phyloP scores from a whole-genome alignment of 2,113 vertebrate genomes.

The Pao palembangensis region DNA sequence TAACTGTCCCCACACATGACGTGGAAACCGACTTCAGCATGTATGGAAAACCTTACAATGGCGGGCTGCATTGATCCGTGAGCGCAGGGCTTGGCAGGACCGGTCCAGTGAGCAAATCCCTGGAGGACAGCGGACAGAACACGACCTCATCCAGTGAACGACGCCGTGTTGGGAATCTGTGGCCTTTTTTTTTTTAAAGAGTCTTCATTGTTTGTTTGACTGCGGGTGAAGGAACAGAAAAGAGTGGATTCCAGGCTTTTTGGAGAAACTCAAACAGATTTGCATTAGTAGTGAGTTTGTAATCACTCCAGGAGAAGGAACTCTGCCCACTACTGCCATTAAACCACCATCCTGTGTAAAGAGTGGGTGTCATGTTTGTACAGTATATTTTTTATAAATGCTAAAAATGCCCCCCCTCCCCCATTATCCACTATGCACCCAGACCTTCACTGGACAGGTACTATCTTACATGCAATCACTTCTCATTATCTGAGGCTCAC shows the following conservation, averaged over 20 bases:
- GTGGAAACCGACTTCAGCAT: slow-evolving; percentile 86
- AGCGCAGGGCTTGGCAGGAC: slow-evolving; percentile 65
- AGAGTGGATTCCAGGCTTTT: slow-evolving; percentile 2
- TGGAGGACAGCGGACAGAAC: slow-evolving; percentile 11
- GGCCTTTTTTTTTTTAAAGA: slow-evolving; percentile 11
- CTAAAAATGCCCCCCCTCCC: slow-evolving; percentile 35
- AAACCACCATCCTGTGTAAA: no score
- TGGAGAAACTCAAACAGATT: slow-evolving; percentile 15
- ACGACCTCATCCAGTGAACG: slow-evolving; percentile 13
- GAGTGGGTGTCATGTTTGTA: slow-evolving; percentile 23
- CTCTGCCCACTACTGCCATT: no score
- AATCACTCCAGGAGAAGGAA: no score
- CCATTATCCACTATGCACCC: slow-evolving; percentile 30
- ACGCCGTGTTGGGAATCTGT: neutral
- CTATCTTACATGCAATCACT: slow-evolving; percentile 23
- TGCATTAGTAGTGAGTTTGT: slow-evolving; percentile 2
- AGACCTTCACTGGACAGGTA: slow-evolving; percentile 7
- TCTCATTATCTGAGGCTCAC: no score
- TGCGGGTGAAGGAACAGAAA: neutral
- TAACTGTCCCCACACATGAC: slow-evolving; percentile 83
- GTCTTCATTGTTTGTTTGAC: neutral
- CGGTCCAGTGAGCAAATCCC: slow-evolving; percentile 56
- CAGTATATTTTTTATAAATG: slow-evolving; percentile 60
- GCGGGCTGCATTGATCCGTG: slow-evolving; percentile 83
- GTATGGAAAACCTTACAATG: slow-evolving; percentile 87